These are phyloP conservation scores for Bombylius major DNA, from an alignment of 2,888 invertebrate genomes.

Conservation along the genomic window DNA sequence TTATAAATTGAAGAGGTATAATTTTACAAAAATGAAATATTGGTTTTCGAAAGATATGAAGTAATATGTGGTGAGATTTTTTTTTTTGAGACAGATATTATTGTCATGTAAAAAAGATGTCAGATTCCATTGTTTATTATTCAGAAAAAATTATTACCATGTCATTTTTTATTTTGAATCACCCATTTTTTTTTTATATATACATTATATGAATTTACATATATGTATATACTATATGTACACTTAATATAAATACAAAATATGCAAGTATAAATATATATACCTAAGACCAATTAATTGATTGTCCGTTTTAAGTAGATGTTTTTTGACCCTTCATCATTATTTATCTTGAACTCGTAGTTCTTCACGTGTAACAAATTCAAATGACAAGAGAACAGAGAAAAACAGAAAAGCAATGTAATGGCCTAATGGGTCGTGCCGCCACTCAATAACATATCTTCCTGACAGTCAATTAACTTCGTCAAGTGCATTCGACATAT, in stretches of 20 bases:
- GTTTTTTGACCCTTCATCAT: background rate
- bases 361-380: background rate
- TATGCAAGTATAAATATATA: background rate
- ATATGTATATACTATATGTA: too few relatives aligned
- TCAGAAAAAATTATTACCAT: too few relatives aligned
- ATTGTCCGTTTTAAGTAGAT: background rate
- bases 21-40: too few relatives aligned
- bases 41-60: too few relatives aligned
- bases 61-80: too few relatives aligned
- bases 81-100: too few relatives aligned
- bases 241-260: background rate
- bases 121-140: too few relatives aligned
- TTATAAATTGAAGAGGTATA: too few relatives aligned
- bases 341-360: background rate
- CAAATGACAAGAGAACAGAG: background rate
- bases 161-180: too few relatives aligned
- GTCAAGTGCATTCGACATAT: background rate
- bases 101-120: too few relatives aligned
- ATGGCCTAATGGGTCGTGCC: background rate
- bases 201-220: too few relatives aligned
- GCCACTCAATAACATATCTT: conserved; percentile 5
- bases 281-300: background rate
- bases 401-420: background rate
- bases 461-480: conserved; percentile 8
- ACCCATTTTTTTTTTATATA: too few relatives aligned